Base-by-base conservation (phyloP, 2,797 vertebrate species). In the Allenopithecus nigroviridis region DNA sequence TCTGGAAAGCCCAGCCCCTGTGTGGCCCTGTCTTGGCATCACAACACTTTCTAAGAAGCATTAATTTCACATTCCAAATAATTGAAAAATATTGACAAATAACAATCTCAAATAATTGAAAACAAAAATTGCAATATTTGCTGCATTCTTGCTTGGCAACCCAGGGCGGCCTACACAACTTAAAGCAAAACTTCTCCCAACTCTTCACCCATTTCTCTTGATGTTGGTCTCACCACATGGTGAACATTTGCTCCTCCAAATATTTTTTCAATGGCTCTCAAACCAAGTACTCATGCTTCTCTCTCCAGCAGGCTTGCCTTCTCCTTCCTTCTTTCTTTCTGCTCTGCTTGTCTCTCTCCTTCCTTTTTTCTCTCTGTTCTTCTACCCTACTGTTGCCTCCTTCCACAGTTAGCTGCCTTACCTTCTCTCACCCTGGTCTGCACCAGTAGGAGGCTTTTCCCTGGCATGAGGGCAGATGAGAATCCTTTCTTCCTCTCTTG, bases 371-470 rank as follows among this genome's bases (percentile, higher is more conserved):
- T 36, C 13, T 80, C 75, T 81, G 9, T 36, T 39, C 30, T 64
- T 59, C 9, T 8, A 50, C 14, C 17, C 19, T n/a, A 16, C 10
- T 9, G 4, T 9, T 1, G 7, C 8, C 8, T 1, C 1, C 17
- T 61, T 59, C 59, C 41, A 4, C 53, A 22, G 46, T 26, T 21
- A 30, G n/a, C 30, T 36, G 55, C 43, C 72, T 78, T 39, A 21
- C 28, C 19, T 61, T 41, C 39, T 79, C 79, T 72, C 48, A 24
- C 4, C 17, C 24, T 33, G 24, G 36, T 43, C 53, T 84, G 89
- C 28, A 70, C 50, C 13, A 4, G 4, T 24, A 61, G 24, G 43
- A 61, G 7, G 28, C 59, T 33, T 74, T 68, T 21, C 10, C 2
- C 33, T n/a, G 21, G 53, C 61, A 4, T 3, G 5, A 21, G 75